Conservation (phyloP, 2,888 invertebrate genomes). For the Actias luna region DNA sequence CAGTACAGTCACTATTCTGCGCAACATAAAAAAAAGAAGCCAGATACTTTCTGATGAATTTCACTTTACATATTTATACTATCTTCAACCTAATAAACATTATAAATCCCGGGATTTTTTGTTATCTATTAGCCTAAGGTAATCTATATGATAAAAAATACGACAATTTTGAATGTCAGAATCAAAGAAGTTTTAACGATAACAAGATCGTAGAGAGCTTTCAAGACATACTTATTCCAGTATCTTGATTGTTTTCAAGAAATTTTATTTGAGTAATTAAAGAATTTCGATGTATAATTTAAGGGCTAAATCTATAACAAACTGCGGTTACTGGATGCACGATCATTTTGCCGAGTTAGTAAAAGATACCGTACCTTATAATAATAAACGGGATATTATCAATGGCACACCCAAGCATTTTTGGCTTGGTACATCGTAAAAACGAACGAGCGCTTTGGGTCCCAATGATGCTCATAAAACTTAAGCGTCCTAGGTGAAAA, state of each 20-base stretch:
- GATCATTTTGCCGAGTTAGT: background rate
- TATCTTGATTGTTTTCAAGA: background rate
- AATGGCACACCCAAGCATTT: constrained; percentile 11
- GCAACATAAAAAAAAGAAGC: too few relatives aligned
- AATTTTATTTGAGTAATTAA: background rate
- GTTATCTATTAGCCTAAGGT: too few relatives aligned
- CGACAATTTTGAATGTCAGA: too few relatives aligned
- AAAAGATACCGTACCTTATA: background rate
- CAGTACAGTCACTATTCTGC: too few relatives aligned
- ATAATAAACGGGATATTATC: constrained; percentile 1
- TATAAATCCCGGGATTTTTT: too few relatives aligned
- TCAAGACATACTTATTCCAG: too few relatives aligned
- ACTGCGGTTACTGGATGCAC: background rate
- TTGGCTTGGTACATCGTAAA: constrained; percentile 15
- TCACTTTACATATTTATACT: too few relatives aligned
- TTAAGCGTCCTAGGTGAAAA: constrained; percentile 15
- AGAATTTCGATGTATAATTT: background rate
- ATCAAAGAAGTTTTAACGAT: too few relatives aligned
- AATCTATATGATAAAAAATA: too few relatives aligned
- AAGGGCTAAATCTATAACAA: background rate
- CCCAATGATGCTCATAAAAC: constrained; percentile 16
- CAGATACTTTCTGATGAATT: too few relatives aligned
- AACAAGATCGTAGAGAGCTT: too few relatives aligned
- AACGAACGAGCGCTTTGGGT: constrained; percentile 14
- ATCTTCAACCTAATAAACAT: too few relatives aligned